Evolutionary conservation across 2,113 vertebrate genomes (phyloP).

Genomic region (Forbesichthys agassizii): DNA sequence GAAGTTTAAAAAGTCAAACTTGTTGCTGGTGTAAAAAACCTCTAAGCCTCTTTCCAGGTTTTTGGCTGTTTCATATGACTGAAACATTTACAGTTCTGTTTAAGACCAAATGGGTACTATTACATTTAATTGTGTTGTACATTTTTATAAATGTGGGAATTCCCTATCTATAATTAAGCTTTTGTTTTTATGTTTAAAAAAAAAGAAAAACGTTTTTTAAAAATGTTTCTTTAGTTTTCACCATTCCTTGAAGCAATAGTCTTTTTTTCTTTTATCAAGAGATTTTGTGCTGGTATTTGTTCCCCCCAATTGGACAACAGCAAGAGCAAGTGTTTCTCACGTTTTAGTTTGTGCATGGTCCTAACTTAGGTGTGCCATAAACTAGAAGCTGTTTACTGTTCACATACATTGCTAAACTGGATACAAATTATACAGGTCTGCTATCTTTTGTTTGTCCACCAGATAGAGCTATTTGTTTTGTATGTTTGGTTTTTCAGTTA

Average conservation of each 20-base stretch:
- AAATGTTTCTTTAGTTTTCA: constrained; percentile 40
- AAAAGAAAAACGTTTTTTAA: constrained; percentile 16
- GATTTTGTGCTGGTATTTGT: constrained; percentile 41
- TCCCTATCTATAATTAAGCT: constrained; percentile 66
- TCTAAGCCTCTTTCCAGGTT: constrained; percentile 1
- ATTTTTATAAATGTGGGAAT: constrained; percentile 74
- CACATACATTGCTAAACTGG: constrained; percentile 40
- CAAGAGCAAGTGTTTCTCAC: constrained; percentile 26
- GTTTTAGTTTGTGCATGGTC: constrained; percentile 53
- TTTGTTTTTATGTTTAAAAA: constrained; percentile 75
- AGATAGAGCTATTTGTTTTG: constrained; percentile 53
- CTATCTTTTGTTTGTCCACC: constrained; percentile 43
- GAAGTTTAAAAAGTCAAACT: constrained; percentile 25
- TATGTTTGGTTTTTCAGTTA: constrained; percentile 34
- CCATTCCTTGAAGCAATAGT: constrained; percentile 63
- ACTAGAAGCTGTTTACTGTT: constrained; percentile 35
- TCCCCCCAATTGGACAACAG: constrained; percentile 28
- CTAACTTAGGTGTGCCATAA: constrained; percentile 39
- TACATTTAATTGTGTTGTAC: constrained; percentile 75
- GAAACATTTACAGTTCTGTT: constrained; percentile 55
- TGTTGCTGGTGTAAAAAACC: constrained; percentile 36
- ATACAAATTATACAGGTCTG: constrained; percentile 18
- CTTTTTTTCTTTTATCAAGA: constrained; percentile 26
- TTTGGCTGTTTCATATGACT: constrained; percentile 36
- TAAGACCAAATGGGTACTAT: constrained; percentile 76